A percentile compares a stretch with the other conserved stretches of the same genome.
Evolutionary conservation across 2,888 invertebrate genomes (phyloP).

Genomic region (Halictus ligatus): DNA sequence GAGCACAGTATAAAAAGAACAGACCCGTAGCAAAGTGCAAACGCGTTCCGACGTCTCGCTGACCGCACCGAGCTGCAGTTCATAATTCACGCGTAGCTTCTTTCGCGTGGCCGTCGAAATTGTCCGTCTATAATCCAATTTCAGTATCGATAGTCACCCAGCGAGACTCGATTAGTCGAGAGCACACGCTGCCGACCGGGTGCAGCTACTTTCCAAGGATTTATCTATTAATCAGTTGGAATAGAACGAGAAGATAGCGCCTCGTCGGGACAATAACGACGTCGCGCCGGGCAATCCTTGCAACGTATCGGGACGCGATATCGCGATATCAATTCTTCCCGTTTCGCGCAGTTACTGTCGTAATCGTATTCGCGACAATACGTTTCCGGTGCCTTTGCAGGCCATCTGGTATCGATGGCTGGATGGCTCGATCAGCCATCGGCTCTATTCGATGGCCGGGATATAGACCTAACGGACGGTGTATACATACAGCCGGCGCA

Average conservation of each 20-base stretch:
- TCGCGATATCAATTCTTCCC: conserved; percentile 57
- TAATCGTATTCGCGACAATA: conserved; percentile 59
- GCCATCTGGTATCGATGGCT: conserved; percentile 3
- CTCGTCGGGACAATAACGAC: conserved; percentile 41
- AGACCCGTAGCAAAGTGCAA: background rate
- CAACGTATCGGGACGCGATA: conserved; percentile 49
- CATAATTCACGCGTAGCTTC: background rate
- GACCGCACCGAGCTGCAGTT: background rate
- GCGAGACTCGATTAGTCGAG: conserved; percentile 11
- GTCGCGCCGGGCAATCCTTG: conserved; percentile 27
- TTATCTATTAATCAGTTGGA: conserved; percentile 29
- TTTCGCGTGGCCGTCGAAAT: background rate
- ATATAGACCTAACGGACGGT: conserved; percentile 15
- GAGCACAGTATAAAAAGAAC: background rate
- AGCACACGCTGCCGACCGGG: background rate
- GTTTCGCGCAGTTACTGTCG: conserved; percentile 34
- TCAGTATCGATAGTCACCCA: background rate
- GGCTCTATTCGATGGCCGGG: conserved; percentile 42
- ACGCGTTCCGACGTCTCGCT: background rate
- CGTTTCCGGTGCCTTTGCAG: conserved; percentile 29
- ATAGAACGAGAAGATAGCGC: conserved; percentile 20
- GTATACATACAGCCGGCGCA: background rate
- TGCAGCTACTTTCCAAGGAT: conserved; percentile 29
- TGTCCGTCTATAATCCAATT: background rate
- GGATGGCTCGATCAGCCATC: conserved; percentile 34